Percentiles rank a stretch among this genome's conserved stretches.
Conservation (phyloP, 2,113 vertebrate genomes). For the Urocolius indicus region DNA sequence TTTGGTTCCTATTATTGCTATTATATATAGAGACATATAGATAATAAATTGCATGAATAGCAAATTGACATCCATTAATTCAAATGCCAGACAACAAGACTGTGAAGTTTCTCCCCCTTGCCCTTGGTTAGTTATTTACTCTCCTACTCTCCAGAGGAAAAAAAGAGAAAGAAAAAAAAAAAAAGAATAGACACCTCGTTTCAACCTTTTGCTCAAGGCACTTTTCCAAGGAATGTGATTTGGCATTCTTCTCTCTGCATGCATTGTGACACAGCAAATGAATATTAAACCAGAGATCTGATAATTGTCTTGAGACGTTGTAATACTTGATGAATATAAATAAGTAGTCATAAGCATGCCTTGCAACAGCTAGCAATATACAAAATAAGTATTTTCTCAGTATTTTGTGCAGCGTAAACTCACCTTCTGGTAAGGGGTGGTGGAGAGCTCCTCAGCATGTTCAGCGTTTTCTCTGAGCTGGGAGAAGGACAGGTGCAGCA, state of each 20-base stretch:
- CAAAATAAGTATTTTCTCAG: background rate
- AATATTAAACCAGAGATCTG: background rate
- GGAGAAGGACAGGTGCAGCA: background rate
- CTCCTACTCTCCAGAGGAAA: background rate
- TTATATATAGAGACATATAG: background rate
- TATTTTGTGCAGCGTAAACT: background rate
- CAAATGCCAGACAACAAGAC: background rate
- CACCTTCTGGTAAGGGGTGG: background rate
- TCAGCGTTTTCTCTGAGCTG: background rate
- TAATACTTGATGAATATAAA: background rate
- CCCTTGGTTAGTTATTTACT: background rate
- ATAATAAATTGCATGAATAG: background rate
- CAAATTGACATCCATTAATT: background rate
- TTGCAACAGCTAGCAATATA: background rate
- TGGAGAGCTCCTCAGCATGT: background rate
- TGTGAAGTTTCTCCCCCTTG: background rate
- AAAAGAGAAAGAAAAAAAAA: too few relatives aligned
- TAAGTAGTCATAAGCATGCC: background rate
- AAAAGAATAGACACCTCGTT: background rate
- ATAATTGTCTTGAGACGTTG: background rate
- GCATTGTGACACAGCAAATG: background rate
- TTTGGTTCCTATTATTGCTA: background rate
- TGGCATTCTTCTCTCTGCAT: background rate
- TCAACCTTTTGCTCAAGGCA: background rate
- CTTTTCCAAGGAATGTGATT: background rate